Conservation (phyloP, 1,140 invertebrate genomes). For the Zaprionus ornatus region DNA sequence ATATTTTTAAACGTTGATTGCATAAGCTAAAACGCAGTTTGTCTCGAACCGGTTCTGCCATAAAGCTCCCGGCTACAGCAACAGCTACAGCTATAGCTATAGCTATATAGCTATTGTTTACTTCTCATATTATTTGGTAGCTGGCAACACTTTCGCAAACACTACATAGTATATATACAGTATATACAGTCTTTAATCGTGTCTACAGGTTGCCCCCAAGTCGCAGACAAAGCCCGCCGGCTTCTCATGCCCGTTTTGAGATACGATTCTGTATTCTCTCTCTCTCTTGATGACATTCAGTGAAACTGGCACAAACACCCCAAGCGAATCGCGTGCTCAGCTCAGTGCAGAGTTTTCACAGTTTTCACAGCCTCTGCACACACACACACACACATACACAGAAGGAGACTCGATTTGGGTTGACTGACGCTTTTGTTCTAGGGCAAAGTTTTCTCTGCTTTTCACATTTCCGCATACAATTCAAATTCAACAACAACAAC, state of each 20-base stretch:
- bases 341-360: neutral
- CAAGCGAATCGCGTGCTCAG: constrained; percentile 41
- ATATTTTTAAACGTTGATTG: constrained; percentile 50
- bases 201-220: constrained; percentile 27
- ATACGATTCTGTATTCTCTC: constrained; percentile 29
- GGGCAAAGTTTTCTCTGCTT: constrained; percentile 43
- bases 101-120: constrained; percentile 28
- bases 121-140: constrained; percentile 31
- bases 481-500: constrained; percentile 11
- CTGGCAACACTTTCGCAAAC: constrained; percentile 44
- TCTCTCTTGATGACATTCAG: constrained; percentile 36
- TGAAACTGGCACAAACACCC: constrained; percentile 43
- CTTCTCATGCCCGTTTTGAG: constrained; percentile 26
- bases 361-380: constrained; percentile 3
- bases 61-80: neutral
- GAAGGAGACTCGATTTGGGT: constrained; percentile 12
- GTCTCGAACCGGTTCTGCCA: constrained; percentile 37
- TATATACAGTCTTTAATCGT: constrained; percentile 31
- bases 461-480: constrained; percentile 48
- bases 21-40: constrained; percentile 49
- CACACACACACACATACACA: neutral
- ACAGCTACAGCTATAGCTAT: neutral
- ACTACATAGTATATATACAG: constrained; percentile 1
- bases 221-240: constrained; percentile 32
- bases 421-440: constrained; percentile 49